A percentile compares a stretch with the other conserved stretches of the same genome.
phyloP scores from a whole-genome alignment of 2,113 vertebrate species.

The Willisornis vidua region DNA sequence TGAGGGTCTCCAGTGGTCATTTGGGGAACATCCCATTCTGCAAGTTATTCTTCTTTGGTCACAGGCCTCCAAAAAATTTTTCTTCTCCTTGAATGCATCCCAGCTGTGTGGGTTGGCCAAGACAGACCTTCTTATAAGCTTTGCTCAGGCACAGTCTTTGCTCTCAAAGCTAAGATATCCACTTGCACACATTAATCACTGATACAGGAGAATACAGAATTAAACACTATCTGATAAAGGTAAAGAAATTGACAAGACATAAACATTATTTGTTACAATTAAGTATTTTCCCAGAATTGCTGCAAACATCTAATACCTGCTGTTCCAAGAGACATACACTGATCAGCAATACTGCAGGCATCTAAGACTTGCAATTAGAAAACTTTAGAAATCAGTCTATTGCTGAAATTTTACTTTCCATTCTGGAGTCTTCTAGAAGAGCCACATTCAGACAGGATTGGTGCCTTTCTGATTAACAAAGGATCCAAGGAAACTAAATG shows the following conservation, averaged over 20 bases:
- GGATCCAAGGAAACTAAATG: not conserved
- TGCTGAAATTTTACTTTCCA: not conserved
- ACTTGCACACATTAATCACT: not conserved
- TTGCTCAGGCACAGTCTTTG: not conserved
- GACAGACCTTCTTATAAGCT: not conserved
- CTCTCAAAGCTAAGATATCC: not conserved
- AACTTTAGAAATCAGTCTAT: not conserved
- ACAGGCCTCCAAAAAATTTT: not conserved
- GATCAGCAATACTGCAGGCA: not conserved
- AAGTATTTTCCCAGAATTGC: not conserved
- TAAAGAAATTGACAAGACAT: not conserved
- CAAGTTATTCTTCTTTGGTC: not conserved
- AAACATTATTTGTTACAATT: not conserved
- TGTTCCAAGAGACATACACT: not conserved
- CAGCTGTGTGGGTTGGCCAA: not conserved
- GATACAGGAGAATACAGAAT: not conserved
- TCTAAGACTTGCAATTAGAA: not conserved
- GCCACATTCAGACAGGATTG: not conserved
- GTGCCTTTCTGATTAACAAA: not conserved
- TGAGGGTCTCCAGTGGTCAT: not conserved
- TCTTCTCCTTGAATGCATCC: not conserved
- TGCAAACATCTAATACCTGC: not conserved
- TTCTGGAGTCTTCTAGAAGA: not conserved
- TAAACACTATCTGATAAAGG: not conserved
- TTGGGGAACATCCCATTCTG: not conserved